phyloP scores from a whole-genome alignment of 2,113 vertebrate genomes.

The Capreolus pygargus region DNA sequence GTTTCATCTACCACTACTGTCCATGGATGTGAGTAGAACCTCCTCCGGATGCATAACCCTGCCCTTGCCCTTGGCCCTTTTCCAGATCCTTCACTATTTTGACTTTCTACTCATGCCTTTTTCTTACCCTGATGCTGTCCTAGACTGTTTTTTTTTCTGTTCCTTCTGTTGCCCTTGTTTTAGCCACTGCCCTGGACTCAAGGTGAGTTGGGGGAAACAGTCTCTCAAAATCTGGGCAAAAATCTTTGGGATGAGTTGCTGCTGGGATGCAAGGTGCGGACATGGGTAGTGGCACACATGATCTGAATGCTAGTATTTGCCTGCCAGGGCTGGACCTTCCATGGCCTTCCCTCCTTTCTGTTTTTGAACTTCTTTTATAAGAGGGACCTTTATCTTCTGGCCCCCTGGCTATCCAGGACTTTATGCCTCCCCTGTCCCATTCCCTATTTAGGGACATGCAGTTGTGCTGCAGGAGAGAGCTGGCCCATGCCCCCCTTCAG shows the following conservation, averaged over 20 bases:
- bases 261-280: background rate
- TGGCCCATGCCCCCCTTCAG: background rate
- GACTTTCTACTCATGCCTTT: background rate
- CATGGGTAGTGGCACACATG: background rate
- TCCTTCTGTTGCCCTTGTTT: background rate
- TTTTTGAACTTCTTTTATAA: constrained; percentile 5
- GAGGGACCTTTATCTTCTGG: background rate
- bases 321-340: background rate
- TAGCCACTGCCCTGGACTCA: background rate
- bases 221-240: background rate
- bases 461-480: background rate
- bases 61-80: background rate
- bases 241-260: background rate
- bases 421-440: background rate
- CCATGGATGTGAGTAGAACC: background rate
- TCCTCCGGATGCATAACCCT: background rate
- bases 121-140: background rate
- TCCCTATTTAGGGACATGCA: background rate
- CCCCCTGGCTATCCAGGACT: background rate
- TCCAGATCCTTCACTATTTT: background rate
- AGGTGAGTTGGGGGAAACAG: background rate
- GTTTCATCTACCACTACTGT: background rate
- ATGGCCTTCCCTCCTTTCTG: background rate
- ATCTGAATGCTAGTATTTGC: background rate
- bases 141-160: background rate